Evolutionary conservation across 2,888 invertebrate genomes (phyloP).

Genomic region (Galeopsomyia nigrocyanea): DNA sequence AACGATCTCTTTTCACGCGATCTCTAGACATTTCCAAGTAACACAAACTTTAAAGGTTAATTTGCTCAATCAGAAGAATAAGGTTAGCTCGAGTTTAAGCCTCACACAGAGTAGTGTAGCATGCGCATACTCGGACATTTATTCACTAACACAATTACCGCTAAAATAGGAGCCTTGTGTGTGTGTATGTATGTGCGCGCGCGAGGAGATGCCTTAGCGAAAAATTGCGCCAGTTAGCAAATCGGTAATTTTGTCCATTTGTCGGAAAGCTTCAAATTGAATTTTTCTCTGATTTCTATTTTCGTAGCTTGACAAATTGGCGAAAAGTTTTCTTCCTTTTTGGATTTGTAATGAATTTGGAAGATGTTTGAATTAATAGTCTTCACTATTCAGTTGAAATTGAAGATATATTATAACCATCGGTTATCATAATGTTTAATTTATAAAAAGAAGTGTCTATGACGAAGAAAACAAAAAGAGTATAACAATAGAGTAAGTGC

Average conservation of each 20-base stretch:
- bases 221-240: slow-evolving; percentile 40
- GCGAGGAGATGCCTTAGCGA: slow-evolving; percentile 17
- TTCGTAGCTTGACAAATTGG: neutral
- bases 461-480: slow-evolving; percentile 16
- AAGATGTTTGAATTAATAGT: too few species aligned
- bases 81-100: slow-evolving; percentile 44
- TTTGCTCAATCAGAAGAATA: slow-evolving; percentile 50
- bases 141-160: slow-evolving; percentile 42
- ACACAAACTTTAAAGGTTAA: slow-evolving; percentile 49
- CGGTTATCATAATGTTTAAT: too few species aligned
- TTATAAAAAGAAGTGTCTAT: neutral
- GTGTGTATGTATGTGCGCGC: too few species aligned
- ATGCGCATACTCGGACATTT: slow-evolving; percentile 42
- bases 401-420: too few species aligned
- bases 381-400: too few species aligned
- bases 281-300: too few species aligned
- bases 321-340: too few species aligned
- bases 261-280: slow-evolving; percentile 1
- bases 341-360: too few species aligned
- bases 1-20: slow-evolving; percentile 49
- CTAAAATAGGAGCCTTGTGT: slow-evolving; percentile 21
- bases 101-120: slow-evolving; percentile 37
- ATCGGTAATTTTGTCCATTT: slow-evolving; percentile 20
- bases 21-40: slow-evolving; percentile 49
- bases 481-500: slow-evolving; percentile 30